These are phyloP conservation scores for Aeoliscus strigatus DNA, from an alignment of 2,797 vertebrate genomes.

Conservation along the genomic window DNA sequence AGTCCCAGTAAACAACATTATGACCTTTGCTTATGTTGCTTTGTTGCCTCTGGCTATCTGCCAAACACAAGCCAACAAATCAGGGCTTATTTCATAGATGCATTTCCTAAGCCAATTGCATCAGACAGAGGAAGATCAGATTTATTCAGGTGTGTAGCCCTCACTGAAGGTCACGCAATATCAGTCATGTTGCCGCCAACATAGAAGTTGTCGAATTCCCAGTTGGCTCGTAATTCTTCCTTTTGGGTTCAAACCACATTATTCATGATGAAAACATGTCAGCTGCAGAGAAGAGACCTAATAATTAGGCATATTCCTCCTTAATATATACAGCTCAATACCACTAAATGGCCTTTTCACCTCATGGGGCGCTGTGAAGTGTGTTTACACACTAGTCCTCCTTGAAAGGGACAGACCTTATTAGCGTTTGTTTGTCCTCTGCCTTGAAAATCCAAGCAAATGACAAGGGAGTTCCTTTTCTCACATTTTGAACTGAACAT, in stretches of 20 bases:
- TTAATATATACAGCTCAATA: slow-evolving; percentile 44
- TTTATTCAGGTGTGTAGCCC: slow-evolving; percentile 57
- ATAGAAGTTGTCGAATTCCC: slow-evolving; percentile 12
- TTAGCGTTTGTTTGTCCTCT: slow-evolving; percentile 79
- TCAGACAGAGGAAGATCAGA: slow-evolving; percentile 53
- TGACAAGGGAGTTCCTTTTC: slow-evolving; percentile 77
- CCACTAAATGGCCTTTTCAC: slow-evolving; percentile 45
- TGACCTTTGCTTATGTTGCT: slow-evolving; percentile 67
- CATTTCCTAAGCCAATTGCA: slow-evolving; percentile 59
- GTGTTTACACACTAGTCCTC: slow-evolving; percentile 61
- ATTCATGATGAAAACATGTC: slow-evolving; percentile 25
- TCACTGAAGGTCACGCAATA: slow-evolving; percentile 27
- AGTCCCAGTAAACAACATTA: slow-evolving; percentile 68
- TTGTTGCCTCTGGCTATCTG: slow-evolving; percentile 70
- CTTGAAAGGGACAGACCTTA: slow-evolving; percentile 74
- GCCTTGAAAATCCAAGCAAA: slow-evolving; percentile 69
- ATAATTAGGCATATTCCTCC: slow-evolving; percentile 44
- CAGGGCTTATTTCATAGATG: slow-evolving; percentile 68
- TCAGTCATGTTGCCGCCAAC: slow-evolving; percentile 29
- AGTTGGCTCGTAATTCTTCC: slow-evolving; percentile 9
- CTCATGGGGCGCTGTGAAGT: slow-evolving; percentile 36
- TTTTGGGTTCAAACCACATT: slow-evolving; percentile 22
- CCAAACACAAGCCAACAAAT: slow-evolving; percentile 68
- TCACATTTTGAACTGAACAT: slow-evolving; percentile 75
- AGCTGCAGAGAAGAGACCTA: slow-evolving; percentile 10